phyloP scores from a whole-genome alignment of 2,113 vertebrate species.

The Capreolus pygargus region DNA sequence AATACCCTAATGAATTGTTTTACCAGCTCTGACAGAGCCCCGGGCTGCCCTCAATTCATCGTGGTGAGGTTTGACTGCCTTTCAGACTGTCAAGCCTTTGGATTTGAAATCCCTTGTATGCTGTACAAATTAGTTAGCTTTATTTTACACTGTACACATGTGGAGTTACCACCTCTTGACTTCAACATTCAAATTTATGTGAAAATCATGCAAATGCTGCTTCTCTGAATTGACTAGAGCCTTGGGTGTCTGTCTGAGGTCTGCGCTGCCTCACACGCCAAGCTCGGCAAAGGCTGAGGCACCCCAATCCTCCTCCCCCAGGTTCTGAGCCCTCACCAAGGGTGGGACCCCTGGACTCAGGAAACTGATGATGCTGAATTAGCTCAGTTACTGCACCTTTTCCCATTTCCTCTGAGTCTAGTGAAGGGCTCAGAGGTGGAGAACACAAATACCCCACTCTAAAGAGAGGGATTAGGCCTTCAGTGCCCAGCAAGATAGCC shows the following conservation, averaged over 20 bases:
- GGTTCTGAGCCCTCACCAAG: not conserved
- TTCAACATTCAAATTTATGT: not conserved
- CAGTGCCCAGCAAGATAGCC: fast-evolving
- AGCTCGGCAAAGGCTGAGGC: too few relatives aligned
- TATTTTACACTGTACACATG: not conserved
- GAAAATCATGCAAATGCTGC: not conserved
- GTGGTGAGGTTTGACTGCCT: not conserved
- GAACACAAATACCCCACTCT: not conserved
- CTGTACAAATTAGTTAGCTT: not conserved
- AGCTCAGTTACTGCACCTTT: not conserved
- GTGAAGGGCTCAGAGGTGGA: not conserved
- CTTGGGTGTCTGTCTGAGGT: not conserved
- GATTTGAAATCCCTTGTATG: not conserved
- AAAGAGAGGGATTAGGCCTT: not conserved
- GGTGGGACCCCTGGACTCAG: not conserved
- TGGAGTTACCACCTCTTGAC: not conserved
- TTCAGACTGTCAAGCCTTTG: not conserved
- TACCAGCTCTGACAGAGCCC: not conserved
- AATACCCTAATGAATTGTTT: not conserved
- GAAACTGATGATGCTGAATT: not conserved
- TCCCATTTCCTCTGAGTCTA: not conserved
- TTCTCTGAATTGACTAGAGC: not conserved
- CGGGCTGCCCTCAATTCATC: not conserved
- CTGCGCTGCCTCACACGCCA: fast-evolving
- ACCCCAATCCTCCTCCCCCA: not conserved